These are phyloP conservation scores for Tetrapedia diversipes DNA, from an alignment of 2,888 invertebrate genomes.

Conservation along the genomic window DNA sequence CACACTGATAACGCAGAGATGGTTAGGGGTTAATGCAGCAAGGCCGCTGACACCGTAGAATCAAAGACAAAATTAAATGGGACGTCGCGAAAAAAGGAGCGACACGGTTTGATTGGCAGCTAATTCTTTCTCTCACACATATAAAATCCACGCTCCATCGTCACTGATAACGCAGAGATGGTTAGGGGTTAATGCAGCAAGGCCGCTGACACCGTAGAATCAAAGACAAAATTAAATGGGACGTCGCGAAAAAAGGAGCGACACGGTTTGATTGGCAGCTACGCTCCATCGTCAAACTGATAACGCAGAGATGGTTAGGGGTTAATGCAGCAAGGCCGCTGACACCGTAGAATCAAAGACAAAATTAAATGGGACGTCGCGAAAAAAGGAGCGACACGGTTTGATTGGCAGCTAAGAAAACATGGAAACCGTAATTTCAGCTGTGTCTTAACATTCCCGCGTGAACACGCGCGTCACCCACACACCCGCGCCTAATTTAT, in stretches of 20 bases:
- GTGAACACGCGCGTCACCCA: constrained; percentile 40
- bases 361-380: constrained; percentile 39
- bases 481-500: constrained; percentile 53
- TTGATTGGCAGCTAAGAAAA: constrained; percentile 43
- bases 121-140: too few species aligned
- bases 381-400: constrained; percentile 18
- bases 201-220: background rate
- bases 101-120: constrained; percentile 11
- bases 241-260: background rate
- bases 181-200: background rate
- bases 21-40: background rate
- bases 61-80: constrained; percentile 40
- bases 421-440: constrained; percentile 52
- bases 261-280: background rate
- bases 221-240: constrained; percentile 39
- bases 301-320: background rate
- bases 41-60: background rate
- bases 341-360: background rate
- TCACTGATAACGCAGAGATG: constrained; percentile 1
- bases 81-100: constrained; percentile 30
- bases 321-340: background rate
- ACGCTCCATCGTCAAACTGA: too few species aligned
- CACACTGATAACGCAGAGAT: constrained; percentile 3
- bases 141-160: too few species aligned
- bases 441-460: constrained; percentile 36